Conservation (phyloP, 2,888 invertebrate species). For the Lithosia quadra region DNA sequence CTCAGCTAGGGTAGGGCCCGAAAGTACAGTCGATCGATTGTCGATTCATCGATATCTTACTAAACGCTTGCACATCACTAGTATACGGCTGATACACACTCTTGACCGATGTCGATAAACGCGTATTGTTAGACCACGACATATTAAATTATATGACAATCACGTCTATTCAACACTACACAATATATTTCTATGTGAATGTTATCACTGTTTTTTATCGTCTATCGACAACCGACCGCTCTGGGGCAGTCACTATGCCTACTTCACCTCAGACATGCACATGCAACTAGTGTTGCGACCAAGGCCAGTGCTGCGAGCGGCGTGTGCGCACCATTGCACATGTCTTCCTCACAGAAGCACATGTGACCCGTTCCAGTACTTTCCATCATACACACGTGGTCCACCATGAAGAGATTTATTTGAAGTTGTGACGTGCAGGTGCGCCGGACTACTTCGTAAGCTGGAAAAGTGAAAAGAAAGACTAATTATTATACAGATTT, state of each 20-base stretch:
- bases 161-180: slow-evolving; percentile 19
- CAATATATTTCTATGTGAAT: slow-evolving; percentile 24
- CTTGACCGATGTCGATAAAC: slow-evolving; percentile 38
- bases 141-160: slow-evolving; percentile 20
- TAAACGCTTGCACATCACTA: slow-evolving; percentile 46
- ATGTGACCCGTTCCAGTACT: slow-evolving; percentile 99
- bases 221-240: slow-evolving; percentile 62
- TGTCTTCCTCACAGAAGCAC: slow-evolving; percentile 99
- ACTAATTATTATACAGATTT: background rate
- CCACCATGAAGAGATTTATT: slow-evolving; percentile 98
- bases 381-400: slow-evolving; percentile 99
- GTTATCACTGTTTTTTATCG: slow-evolving; percentile 36
- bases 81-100: slow-evolving; percentile 34
- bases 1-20: slow-evolving; percentile 68
- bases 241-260: slow-evolving; percentile 65
- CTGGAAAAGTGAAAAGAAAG: slow-evolving; percentile 82
- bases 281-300: slow-evolving; percentile 76
- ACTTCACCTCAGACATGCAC: slow-evolving; percentile 84
- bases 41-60: slow-evolving; percentile 47
- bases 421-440: slow-evolving; percentile 97
- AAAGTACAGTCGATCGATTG: slow-evolving; percentile 69
- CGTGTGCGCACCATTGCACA: slow-evolving; percentile 90
- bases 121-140: slow-evolving; percentile 21
- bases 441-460: slow-evolving; percentile 95
- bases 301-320: slow-evolving; percentile 64